These are phyloP conservation scores for Phrixothrix hirtus DNA, from an alignment of 2,888 invertebrate genomes.

Conservation along the genomic window DNA sequence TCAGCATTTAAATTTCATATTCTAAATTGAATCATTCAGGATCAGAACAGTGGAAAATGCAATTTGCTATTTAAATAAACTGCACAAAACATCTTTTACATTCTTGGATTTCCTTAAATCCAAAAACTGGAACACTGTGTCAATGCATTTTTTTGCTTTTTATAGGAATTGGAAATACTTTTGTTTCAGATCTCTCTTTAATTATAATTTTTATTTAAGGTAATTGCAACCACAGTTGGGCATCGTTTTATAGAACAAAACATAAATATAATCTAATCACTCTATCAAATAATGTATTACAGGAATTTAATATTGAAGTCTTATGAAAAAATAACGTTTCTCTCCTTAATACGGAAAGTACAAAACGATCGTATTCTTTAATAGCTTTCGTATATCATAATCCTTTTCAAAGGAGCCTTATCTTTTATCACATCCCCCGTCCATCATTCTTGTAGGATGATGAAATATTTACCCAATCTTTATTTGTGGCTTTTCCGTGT, in stretches of 20 bases:
- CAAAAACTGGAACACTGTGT: slow-evolving; percentile 3
- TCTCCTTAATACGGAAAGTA: slow-evolving; percentile 1
- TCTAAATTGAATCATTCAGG: slow-evolving; percentile 29
- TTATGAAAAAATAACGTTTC: slow-evolving; percentile 6
- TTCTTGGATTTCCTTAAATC: slow-evolving; percentile 29
- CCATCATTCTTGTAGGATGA: slow-evolving; percentile 8
- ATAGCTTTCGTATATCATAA: slow-evolving; percentile 6
- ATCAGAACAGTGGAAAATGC: slow-evolving; percentile 28
- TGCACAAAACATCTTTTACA: slow-evolving; percentile 19
- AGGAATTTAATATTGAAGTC: background rate
- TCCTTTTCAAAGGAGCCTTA: slow-evolving; percentile 8
- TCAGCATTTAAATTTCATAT: slow-evolving; percentile 32
- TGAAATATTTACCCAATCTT: slow-evolving; percentile 14
- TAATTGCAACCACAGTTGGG: no score
- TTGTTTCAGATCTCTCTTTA: background rate
- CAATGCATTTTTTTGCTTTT: slow-evolving; percentile 1
- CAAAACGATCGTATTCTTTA: slow-evolving; percentile 1
- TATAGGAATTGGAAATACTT: no score
- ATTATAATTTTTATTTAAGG: no score
- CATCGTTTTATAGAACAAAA: background rate
- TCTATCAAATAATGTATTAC: background rate
- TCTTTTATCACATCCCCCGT: slow-evolving; percentile 10
- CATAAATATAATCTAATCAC: background rate
- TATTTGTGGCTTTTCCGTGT: slow-evolving; percentile 17
- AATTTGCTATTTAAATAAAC: slow-evolving; percentile 23